Evolutionary conservation across 92 coral and sea anemone genomes (phyloP), one percentile per base, ranked within the genome.

Genomic region (Desmophyllum pertusum): DNA sequence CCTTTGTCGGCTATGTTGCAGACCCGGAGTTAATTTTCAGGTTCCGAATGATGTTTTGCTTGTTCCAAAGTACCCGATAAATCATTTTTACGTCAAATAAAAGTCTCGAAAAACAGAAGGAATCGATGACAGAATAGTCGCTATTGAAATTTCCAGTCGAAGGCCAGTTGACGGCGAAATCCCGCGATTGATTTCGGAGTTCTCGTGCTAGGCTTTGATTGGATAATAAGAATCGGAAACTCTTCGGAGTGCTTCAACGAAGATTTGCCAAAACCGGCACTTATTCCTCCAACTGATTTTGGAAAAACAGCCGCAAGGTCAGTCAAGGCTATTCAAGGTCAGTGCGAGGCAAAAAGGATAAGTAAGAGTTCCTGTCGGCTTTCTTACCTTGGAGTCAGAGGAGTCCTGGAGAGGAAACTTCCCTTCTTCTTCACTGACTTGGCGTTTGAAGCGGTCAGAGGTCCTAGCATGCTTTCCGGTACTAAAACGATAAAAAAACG

Each of bases 381-480:
- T 48, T 48, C 19, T 80, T 94, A 97, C 99, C 99, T 91, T 83
- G 99, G 98, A 31, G 99, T 97, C 69, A 97, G 91, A 41, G 99
- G 99, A 0, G 99, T 97, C 33, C 99, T 92, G 84, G 96, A 61
- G 51, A 97, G 95, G 75, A 97, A 88, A 75, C 99, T 97, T 65
- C 99, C 98, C 81, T 97, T 97, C 94, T 96, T 96, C 89, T 97
- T 97, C 29, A 91, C 94, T 76, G 91, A 81, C 48, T 90, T 86
- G 7, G 88, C 77, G 57, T 88, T 85, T 17, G 90, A 93, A 38
- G 93, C 78, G 4, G 85, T 77, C 30, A 93, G 77, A 0, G 99
- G 99, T 66, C 99, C 99, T 52, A 97, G 95, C 99, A 97, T 97
- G 92, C 99, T 94, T 82, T 92, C 90, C 21, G 98, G 99, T 63